These are phyloP conservation scores for Caenorhabditis latens DNA, from an alignment of 1,140 invertebrate species.

Conservation along the genomic window DNA sequence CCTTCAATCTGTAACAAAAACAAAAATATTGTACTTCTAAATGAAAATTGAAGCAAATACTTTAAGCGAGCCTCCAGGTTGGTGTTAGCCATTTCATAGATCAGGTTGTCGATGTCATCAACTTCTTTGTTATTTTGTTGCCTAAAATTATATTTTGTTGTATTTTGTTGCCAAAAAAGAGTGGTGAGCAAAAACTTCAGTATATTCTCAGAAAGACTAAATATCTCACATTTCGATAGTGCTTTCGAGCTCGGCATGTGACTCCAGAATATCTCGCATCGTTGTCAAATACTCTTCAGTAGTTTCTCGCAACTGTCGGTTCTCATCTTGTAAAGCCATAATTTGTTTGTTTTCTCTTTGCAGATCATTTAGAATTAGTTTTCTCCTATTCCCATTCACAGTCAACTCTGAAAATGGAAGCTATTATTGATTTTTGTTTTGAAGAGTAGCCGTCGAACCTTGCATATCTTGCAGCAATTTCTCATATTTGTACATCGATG, in stretches of 20 bases:
- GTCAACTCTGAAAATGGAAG: not conserved
- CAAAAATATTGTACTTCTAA: too few relatives aligned
- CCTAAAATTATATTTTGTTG: not conserved
- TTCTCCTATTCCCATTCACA: not conserved
- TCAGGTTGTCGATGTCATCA: slow-evolving; percentile 1
- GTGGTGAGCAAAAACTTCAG: not conserved
- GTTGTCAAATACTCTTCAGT: slow-evolving; percentile 32
- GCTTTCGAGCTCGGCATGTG: slow-evolving; percentile 5
- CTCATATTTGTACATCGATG: slow-evolving; percentile 43
- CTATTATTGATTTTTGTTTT: not conserved
- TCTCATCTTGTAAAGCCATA: slow-evolving; percentile 38
- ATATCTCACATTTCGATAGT: not conserved
- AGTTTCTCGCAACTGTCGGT: slow-evolving; percentile 26
- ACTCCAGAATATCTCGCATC: slow-evolving; percentile 26
- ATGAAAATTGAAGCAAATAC: not conserved
- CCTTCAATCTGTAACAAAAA: slow-evolving; percentile 3
- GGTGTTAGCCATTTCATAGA: slow-evolving; percentile 30
- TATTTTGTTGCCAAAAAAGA: not conserved
- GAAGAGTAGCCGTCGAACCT: not conserved
- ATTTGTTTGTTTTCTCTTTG: slow-evolving; percentile 48
- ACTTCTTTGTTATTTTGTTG: slow-evolving; percentile 3
- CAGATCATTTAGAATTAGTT: slow-evolving; percentile 34
- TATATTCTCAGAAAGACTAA: not conserved
- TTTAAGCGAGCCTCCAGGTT: not conserved
- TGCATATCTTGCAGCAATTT: slow-evolving; percentile 30